Conservation (phyloP, 2,113 vertebrate species). For the Solea solea region DNA sequence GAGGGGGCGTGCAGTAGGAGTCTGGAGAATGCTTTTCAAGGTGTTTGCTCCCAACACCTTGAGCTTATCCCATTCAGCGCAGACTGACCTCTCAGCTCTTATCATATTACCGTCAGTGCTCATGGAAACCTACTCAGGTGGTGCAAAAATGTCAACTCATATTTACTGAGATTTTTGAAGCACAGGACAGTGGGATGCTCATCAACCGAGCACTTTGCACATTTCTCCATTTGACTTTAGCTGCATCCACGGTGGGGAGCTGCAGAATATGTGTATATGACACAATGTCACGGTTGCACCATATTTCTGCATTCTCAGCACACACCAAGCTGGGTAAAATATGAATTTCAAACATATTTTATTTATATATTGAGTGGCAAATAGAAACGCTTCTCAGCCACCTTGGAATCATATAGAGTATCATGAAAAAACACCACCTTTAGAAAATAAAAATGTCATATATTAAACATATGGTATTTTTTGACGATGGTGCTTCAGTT, state of each 20-base stretch:
- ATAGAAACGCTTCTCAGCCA: constrained; percentile 24
- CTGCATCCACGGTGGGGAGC: neutral
- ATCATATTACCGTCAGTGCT: constrained; percentile 1
- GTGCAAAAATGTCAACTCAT: constrained; percentile 28
- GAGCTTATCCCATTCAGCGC: neutral
- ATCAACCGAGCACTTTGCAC: constrained; percentile 52
- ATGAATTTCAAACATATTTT: constrained; percentile 60
- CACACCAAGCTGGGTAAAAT: constrained; percentile 32
- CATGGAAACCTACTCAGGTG: constrained; percentile 19
- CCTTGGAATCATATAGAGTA: constrained; percentile 10
- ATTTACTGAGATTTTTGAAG: constrained; percentile 49
- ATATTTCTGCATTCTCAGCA: constrained; percentile 52
- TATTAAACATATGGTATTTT: neutral
- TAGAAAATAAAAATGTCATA: neutral
- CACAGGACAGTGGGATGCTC: constrained; percentile 46
- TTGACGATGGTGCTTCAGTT: neutral
- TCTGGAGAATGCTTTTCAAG: constrained; percentile 18
- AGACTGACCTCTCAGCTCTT: neutral
- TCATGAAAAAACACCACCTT: neutral
- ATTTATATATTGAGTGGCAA: constrained; percentile 45
- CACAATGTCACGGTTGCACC: constrained; percentile 13
- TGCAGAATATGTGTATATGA: constrained; percentile 39
- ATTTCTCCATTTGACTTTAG: constrained; percentile 36
- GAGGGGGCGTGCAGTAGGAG: constrained; percentile 1
- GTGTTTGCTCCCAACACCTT: constrained; percentile 41